These are phyloP conservation scores for Sus scrofa DNA, from an alignment of 2,113 vertebrate genomes.

Conservation along the genomic window T2T-Sscrofa CM000817.6:57637001-57637500, in stretches of 20 bases:
- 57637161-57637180: neutral
- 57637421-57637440: neutral
- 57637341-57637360: rapidly evolving
- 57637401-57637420: too few relatives aligned
- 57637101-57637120: neutral
- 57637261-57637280: neutral
- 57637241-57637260: neutral
- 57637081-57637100: neutral
- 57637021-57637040: too few relatives aligned
- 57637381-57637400: too few relatives aligned
- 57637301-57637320: neutral
- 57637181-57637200: neutral
- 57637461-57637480: neutral
- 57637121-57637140: neutral
- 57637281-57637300: neutral
- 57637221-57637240: neutral
- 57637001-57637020: too few relatives aligned
- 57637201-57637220: rapidly evolving
- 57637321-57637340: rapidly evolving
- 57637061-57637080: rapidly evolving
- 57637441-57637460: neutral
- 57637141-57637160: neutral
- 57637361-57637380: neutral
- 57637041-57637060: too few relatives aligned
- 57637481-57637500: neutral